Conservation (phyloP, 2,888 invertebrate genomes). For the Allygus modestus region DNA sequence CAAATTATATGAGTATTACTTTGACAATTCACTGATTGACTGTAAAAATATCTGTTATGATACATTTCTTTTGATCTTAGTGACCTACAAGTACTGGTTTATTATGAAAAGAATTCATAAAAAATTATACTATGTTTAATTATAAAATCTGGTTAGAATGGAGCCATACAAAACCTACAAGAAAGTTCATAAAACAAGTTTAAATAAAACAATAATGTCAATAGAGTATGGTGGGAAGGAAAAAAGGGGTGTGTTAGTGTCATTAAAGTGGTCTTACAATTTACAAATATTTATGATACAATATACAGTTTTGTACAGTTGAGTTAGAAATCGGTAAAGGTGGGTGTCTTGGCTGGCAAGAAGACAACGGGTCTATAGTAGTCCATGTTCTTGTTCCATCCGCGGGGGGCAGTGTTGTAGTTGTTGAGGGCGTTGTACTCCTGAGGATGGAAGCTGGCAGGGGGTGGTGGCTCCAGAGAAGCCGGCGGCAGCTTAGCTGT, state of each 20-base stretch:
- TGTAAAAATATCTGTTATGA: too few relatives aligned
- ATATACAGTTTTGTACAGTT: slow-evolving; percentile 49
- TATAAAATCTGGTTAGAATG: too few relatives aligned
- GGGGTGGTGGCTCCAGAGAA: slow-evolving; percentile 61
- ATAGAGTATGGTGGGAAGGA: too few relatives aligned
- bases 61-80: too few relatives aligned
- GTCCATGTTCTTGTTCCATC: slow-evolving; percentile 84
- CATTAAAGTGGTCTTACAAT: slow-evolving; percentile 15
- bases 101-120: too few relatives aligned
- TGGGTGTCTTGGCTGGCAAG: slow-evolving; percentile 73
- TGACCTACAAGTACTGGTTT: too few relatives aligned
- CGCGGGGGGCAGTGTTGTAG: slow-evolving; percentile 90
- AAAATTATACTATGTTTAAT: too few relatives aligned
- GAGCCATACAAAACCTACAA: too few relatives aligned
- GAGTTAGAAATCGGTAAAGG: slow-evolving; percentile 68
- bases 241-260: background rate
- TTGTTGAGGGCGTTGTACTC: slow-evolving; percentile 75
- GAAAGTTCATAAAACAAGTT: too few relatives aligned
- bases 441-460: slow-evolving; percentile 66
- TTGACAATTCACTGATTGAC: too few relatives aligned
- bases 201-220: too few relatives aligned
- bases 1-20: too few relatives aligned
- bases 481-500: slow-evolving; percentile 45
- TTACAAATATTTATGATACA: slow-evolving; percentile 57
- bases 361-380: slow-evolving; percentile 87